Conservation (phyloP, 2,113 vertebrate species). For the Pseudolaguvia tuberculata region DNA sequence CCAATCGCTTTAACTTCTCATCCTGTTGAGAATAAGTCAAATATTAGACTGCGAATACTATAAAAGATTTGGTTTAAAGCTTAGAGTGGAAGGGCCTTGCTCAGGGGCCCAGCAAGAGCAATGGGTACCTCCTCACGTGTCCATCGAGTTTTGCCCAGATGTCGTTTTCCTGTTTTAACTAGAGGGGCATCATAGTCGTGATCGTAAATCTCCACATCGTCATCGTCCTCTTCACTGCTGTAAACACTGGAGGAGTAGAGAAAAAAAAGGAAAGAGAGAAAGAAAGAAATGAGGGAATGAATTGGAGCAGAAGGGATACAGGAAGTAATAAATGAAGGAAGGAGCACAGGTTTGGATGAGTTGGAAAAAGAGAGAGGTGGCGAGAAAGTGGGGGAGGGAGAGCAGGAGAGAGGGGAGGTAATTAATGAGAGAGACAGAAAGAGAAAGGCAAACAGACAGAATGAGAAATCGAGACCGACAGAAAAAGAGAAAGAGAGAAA, state of each 20-base stretch:
- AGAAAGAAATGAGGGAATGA: background rate
- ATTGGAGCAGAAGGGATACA: background rate
- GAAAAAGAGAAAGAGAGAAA: background rate
- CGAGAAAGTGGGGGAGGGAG: background rate
- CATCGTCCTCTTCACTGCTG: constrained; percentile 96
- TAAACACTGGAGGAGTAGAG: constrained; percentile 80
- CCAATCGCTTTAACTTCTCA: constrained; percentile 95
- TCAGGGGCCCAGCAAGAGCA: too few species aligned
- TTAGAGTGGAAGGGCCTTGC: too few species aligned
- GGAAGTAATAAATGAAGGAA: too few species aligned
- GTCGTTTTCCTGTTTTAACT: constrained; percentile 86
- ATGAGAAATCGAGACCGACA: background rate
- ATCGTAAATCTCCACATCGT: constrained; percentile 92
- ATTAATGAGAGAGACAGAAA: background rate
- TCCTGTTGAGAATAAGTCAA: constrained; percentile 71
- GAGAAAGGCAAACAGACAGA: background rate
- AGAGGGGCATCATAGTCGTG: constrained; percentile 92
- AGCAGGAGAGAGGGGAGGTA: background rate
- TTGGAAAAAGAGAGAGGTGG: constrained; percentile 23
- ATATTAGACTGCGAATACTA: background rate
- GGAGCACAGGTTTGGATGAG: background rate
- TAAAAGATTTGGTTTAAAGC: too few species aligned
- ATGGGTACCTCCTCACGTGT: constrained; percentile 90
- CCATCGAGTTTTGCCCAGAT: constrained; percentile 96
- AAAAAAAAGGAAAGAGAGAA: constrained; percentile 41